These are phyloP conservation scores for Caretta caretta DNA, from an alignment of 2,113 vertebrate species.

Conservation along the genomic window DNA sequence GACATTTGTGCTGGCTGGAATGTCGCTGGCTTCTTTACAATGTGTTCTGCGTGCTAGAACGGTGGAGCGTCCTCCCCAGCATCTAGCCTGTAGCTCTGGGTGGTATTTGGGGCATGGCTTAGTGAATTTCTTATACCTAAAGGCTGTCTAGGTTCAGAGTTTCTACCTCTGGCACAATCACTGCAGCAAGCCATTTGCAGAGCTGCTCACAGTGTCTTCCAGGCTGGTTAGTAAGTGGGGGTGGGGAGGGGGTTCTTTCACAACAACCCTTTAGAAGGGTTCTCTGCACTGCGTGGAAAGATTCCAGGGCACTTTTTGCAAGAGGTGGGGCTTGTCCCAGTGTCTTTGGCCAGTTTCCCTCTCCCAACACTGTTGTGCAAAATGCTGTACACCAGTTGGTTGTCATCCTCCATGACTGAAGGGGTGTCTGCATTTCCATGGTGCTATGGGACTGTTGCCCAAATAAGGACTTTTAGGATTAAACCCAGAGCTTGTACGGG, in stretches of 20 bases:
- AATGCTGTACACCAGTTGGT: not conserved
- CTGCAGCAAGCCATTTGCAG: not conserved
- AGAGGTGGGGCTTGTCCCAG: not conserved
- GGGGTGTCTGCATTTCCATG: not conserved
- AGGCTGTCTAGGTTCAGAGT: not conserved
- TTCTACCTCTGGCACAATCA: not conserved
- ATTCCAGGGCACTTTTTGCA: not conserved
- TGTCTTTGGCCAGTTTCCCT: not conserved
- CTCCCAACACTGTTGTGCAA: not conserved
- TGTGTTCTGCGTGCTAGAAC: not conserved
- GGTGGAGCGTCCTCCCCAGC: rapidly evolving
- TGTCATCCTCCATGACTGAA: not conserved
- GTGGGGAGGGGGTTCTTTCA: not conserved
- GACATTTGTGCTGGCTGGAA: not conserved
- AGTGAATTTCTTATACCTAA: not conserved
- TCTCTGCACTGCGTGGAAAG: not conserved
- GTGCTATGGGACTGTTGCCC: not conserved
- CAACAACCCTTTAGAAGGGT: not conserved
- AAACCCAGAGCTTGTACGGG: not conserved
- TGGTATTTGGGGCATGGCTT: not conserved
- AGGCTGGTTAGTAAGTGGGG: not conserved
- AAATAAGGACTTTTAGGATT: not conserved
- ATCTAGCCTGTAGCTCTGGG: rapidly evolving
- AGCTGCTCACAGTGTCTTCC: not conserved
- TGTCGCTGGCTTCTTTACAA: not conserved